Evolutionary conservation across 1,140 invertebrate genomes (phyloP), one percentile per base, ranked within the genome.

Genomic region (Pseudomyrmex gracilis): DNA sequence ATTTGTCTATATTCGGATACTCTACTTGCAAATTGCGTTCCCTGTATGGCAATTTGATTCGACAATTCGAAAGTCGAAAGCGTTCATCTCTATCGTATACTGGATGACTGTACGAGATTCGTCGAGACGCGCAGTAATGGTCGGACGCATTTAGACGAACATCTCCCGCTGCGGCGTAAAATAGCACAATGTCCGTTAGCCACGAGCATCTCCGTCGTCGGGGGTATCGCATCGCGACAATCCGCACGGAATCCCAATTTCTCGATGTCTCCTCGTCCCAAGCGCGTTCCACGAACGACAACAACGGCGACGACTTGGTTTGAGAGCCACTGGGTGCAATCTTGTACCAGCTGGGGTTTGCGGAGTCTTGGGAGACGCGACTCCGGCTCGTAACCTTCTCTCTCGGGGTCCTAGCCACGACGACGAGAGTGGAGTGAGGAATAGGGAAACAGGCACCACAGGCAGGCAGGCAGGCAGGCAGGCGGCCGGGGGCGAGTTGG

Each of bases 281-380:
- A 45, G 9, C 45, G 70, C 57, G 58, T 73, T 73, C 78, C 67
- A 43, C 51, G 49, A 53, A 34, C 22, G 34, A 67, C 34, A 12
- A 49, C 64, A 53, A 55, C 34, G 63, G 45, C 9, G 12, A 34
- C 63, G 57, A 10, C 1, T 51, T 20, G 64, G 77, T 76, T 34
- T 93, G 93, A 92, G 92, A 93, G 90, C 89, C 92, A 68, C 93
- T 93, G 92, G 67, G 86, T 90, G 90, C 93, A 93, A 93, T 94
- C 93, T 93, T 93, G 92, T 93, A 93, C 90, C 90, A 92, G 91
- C 91, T 93, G 92, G 92, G 90, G 91, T 91, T 93, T 92, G 90
- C 87, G 88, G 88, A 90, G 91, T 91, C 89, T 92, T 89, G 86
- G 84, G 85, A 92, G 90, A 92, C 89, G 90, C 83, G 88, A 87